phyloP scores from a whole-genome alignment of 2,113 vertebrate genomes.

The Peromyscus maniculatus region DNA sequence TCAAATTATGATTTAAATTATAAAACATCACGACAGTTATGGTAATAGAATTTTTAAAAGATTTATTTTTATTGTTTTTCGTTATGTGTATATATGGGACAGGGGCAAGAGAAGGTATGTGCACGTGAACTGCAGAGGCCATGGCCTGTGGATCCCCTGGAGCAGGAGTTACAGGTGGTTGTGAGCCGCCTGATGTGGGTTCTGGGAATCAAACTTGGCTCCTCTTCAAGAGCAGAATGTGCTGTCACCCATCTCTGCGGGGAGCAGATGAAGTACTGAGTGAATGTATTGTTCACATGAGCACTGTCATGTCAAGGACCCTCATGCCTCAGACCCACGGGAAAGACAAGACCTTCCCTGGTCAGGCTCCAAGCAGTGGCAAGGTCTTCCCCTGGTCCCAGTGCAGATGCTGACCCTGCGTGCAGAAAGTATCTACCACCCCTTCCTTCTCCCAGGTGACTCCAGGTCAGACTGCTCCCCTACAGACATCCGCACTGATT shows the following conservation, averaged over 20 bases:
- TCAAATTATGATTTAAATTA: conserved; percentile 8
- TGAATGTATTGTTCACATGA: not conserved
- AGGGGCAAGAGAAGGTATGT: not conserved
- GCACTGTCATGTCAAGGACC: not conserved
- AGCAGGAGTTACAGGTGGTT: not conserved
- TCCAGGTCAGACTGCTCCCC: not conserved
- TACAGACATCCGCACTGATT: not conserved
- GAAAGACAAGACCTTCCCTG: not conserved
- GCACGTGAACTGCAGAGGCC: not conserved
- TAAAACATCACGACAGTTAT: not conserved
- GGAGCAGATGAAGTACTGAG: not conserved
- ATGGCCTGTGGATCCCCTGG: not conserved
- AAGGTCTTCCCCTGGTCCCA: not conserved
- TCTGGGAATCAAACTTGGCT: not conserved
- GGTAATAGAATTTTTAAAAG: not conserved
- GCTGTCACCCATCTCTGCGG: not conserved
- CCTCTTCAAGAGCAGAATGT: not conserved
- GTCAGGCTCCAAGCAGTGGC: not conserved
- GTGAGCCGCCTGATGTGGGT: not conserved
- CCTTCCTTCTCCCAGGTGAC: not conserved
- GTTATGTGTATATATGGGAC: not conserved
- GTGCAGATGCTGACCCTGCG: no score
- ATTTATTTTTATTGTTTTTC: not conserved
- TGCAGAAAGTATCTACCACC: not conserved
- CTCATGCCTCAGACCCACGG: not conserved